A percentile compares a stretch with the other conserved stretches of the same genome.
phyloP scores from a whole-genome alignment of 2,113 vertebrate species.

The Plestiodon gilberti region DNA sequence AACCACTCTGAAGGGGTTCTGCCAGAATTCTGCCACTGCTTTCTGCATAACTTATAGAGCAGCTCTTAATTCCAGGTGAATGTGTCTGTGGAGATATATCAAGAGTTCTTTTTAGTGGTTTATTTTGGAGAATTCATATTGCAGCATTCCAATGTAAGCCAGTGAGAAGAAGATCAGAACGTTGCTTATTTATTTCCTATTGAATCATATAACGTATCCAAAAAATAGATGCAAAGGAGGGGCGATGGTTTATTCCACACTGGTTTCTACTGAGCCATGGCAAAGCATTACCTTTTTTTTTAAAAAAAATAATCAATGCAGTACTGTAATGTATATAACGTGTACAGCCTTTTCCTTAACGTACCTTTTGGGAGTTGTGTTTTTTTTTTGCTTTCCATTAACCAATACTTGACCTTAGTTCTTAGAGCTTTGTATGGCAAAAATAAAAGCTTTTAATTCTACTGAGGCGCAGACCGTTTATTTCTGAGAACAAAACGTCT shows the following conservation, averaged over 20 bases:
- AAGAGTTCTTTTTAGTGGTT: slow-evolving; percentile 20
- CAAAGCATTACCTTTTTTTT: slow-evolving; percentile 47
- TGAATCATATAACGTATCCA: slow-evolving; percentile 58
- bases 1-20: neutral
- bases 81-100: neutral
- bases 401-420: slow-evolving; percentile 77
- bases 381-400: slow-evolving; percentile 73
- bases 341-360: slow-evolving; percentile 77
- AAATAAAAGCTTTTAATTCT: slow-evolving; percentile 82
- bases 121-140: slow-evolving; percentile 54
- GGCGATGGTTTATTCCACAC: slow-evolving; percentile 52
- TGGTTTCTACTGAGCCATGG: slow-evolving; percentile 38
- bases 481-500: slow-evolving; percentile 40
- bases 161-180: slow-evolving; percentile 31
- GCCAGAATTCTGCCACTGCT: neutral
- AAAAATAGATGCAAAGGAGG: slow-evolving; percentile 54
- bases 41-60: neutral
- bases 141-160: slow-evolving; percentile 62
- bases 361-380: slow-evolving; percentile 71
- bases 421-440: slow-evolving; percentile 84
- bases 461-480: slow-evolving; percentile 39
- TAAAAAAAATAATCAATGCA: slow-evolving; percentile 34
- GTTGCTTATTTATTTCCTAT: slow-evolving; percentile 71
- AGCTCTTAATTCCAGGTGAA: neutral
- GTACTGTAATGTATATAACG: slow-evolving; percentile 75